These are phyloP conservation scores for Smittia sp. DNA, from an alignment of 2,888 invertebrate species.

Conservation along the genomic window DNA sequence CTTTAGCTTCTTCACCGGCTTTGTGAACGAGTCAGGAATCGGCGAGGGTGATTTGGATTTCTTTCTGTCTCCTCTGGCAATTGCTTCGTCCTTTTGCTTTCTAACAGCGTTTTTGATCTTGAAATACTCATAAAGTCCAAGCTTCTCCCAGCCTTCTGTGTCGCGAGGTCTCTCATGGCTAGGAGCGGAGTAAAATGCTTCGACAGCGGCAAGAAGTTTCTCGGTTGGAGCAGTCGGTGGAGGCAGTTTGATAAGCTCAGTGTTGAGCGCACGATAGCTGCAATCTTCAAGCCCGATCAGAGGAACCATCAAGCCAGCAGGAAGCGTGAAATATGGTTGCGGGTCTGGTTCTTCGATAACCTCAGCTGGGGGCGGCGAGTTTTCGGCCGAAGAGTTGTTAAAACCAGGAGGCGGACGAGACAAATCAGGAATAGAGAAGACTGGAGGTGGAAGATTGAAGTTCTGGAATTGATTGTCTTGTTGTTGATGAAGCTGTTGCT, in stretches of 20 bases:
- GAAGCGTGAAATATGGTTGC: constrained; percentile 93
- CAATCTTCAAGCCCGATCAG: constrained; percentile 89
- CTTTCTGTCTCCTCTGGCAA: constrained; percentile 66
- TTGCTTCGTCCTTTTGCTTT: constrained; percentile 82
- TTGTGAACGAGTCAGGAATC: constrained; percentile 69
- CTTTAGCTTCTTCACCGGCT: constrained; percentile 53
- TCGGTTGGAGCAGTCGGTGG: constrained; percentile 95
- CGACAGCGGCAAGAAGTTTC: constrained; percentile 85
- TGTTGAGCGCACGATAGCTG: constrained; percentile 85
- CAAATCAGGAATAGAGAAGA: constrained; percentile 71
- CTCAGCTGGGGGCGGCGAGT: not conserved
- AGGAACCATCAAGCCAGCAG: constrained; percentile 98
- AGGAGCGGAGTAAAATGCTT: constrained; percentile 93
- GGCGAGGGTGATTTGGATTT: constrained; percentile 78
- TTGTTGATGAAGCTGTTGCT: constrained; percentile 50
- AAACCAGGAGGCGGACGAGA: constrained; percentile 86
- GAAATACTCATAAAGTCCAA: constrained; percentile 96
- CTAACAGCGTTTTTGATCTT: constrained; percentile 91
- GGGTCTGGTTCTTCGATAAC: constrained; percentile 62
- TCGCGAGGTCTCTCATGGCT: constrained; percentile 94
- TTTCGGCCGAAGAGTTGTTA: constrained; percentile 51
- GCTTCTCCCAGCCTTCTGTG: constrained; percentile 97
- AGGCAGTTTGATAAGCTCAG: constrained; percentile 85
- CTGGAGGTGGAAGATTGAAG: constrained; percentile 60
- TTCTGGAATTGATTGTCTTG: constrained; percentile 47